These are phyloP conservation scores for Erpetoichthys calabaricus DNA, from an alignment of 2,797 vertebrate genomes.

Conservation along the genomic window DNA sequence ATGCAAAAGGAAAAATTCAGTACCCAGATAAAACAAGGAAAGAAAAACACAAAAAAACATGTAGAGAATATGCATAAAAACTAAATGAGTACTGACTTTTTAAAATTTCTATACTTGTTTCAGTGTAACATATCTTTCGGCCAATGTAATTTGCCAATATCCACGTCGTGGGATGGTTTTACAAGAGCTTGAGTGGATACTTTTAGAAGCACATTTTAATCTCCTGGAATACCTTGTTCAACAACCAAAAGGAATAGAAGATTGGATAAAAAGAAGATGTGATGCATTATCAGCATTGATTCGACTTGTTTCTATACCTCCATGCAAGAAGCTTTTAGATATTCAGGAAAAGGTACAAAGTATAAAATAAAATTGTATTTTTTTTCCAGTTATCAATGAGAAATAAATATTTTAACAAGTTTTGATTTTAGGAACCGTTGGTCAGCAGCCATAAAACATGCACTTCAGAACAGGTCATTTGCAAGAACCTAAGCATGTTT, in stretches of 20 bases:
- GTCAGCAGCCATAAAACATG: too few species aligned
- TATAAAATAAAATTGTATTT: background rate
- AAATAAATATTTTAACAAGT: background rate
- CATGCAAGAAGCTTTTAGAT: constrained; percentile 32
- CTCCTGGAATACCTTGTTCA: constrained; percentile 42
- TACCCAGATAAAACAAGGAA: too few species aligned
- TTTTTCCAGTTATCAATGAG: background rate
- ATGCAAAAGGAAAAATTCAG: too few species aligned
- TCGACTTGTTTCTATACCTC: constrained; percentile 28
- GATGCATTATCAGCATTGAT: constrained; percentile 27
- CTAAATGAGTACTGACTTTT: background rate
- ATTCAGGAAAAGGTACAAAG: constrained; percentile 34
- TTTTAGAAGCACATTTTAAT: constrained; percentile 41
- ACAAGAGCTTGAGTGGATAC: constrained; percentile 47
- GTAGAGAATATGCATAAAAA: too few species aligned
- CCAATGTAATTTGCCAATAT: constrained; percentile 42
- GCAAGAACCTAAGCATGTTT: too few species aligned
- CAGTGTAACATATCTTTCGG: constrained; percentile 36
- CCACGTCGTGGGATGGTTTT: constrained; percentile 28
- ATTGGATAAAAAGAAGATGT: constrained; percentile 33
- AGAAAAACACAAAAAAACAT: too few species aligned
- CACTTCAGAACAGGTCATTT: too few species aligned
- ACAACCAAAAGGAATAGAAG: constrained; percentile 20
- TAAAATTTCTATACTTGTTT: background rate
- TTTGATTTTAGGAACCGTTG: too few species aligned